Conservation (phyloP, 2,888 invertebrate genomes). For the Diaperis boleti region DNA sequence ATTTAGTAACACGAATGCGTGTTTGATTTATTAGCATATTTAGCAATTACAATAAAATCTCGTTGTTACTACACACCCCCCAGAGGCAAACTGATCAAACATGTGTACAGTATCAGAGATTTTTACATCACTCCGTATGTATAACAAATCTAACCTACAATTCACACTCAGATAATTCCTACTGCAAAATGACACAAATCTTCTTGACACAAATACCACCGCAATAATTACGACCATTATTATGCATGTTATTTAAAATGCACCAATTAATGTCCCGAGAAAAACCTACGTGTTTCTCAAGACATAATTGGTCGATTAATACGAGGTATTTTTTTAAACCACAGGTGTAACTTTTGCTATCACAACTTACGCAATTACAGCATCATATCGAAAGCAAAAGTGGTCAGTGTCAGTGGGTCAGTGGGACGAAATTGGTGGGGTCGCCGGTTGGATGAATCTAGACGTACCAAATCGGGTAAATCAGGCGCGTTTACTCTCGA, state of each 20-base stretch:
- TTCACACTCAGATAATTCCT: neutral
- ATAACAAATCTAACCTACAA: neutral
- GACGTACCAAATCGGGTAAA: constrained; percentile 51
- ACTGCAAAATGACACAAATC: constrained; percentile 4
- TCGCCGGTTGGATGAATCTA: constrained; percentile 41
- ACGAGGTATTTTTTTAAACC: constrained; percentile 13
- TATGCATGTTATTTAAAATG: constrained; percentile 25
- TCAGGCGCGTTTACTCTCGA: constrained; percentile 50
- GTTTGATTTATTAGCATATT: constrained; percentile 22
- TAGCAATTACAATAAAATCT: constrained; percentile 5
- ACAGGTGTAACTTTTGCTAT: constrained; percentile 32
- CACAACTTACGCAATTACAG: constrained; percentile 31
- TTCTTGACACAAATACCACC: constrained; percentile 37
- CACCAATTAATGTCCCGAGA: constrained; percentile 23
- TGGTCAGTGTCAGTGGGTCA: constrained; percentile 60
- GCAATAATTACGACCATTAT: constrained; percentile 20
- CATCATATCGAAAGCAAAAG: constrained; percentile 49
- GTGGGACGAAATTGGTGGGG: constrained; percentile 47
- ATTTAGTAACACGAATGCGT: constrained; percentile 15
- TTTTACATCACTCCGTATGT: too few species aligned
- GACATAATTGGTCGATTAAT: constrained; percentile 25
- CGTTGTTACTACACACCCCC: constrained; percentile 12
- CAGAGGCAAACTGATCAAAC: neutral
- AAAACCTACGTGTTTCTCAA: constrained; percentile 18
- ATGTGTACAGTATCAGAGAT: too few species aligned